Conservation (phyloP, 2,888 invertebrate genomes). For the Bombylius major region DNA sequence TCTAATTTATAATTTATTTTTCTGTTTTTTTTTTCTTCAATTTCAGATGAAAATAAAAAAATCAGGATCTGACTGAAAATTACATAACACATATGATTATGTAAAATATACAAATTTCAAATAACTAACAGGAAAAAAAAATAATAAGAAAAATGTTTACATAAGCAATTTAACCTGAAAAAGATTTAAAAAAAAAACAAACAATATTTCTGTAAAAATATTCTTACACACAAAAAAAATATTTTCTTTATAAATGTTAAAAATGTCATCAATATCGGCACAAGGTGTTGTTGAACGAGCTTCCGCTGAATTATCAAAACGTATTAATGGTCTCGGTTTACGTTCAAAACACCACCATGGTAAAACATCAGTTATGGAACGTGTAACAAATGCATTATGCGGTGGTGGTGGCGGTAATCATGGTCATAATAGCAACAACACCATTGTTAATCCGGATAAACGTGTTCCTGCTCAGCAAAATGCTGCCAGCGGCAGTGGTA, state of each 20-base stretch:
- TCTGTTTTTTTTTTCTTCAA: no score
- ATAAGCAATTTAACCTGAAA: no score
- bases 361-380: conserved; percentile 67
- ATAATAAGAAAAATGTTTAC: no score
- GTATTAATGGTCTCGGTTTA: conserved; percentile 71
- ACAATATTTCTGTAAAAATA: no score
- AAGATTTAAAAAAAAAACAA: no score
- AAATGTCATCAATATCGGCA: conserved; percentile 72
- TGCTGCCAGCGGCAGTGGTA: conserved; percentile 4
- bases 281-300: conserved; percentile 87
- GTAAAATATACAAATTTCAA: no score
- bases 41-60: no score
- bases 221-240: no score
- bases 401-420: conserved; percentile 45
- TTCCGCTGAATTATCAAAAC: conserved; percentile 77
- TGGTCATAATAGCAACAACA: conserved; percentile 21
- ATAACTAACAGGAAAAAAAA: no score
- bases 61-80: no score
- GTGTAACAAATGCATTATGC: conserved; percentile 76
- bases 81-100: no score
- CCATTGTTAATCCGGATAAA: conserved; percentile 36
- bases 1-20: no score
- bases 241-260: conserved; percentile 9
- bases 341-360: conserved; percentile 45
- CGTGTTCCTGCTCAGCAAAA: conserved; percentile 27